Percentiles rank a stretch among this genome's conserved stretches.
Evolutionary conservation across 2,113 vertebrate genomes (phyloP).

Genomic region (Cephalopterus ornatus): DNA sequence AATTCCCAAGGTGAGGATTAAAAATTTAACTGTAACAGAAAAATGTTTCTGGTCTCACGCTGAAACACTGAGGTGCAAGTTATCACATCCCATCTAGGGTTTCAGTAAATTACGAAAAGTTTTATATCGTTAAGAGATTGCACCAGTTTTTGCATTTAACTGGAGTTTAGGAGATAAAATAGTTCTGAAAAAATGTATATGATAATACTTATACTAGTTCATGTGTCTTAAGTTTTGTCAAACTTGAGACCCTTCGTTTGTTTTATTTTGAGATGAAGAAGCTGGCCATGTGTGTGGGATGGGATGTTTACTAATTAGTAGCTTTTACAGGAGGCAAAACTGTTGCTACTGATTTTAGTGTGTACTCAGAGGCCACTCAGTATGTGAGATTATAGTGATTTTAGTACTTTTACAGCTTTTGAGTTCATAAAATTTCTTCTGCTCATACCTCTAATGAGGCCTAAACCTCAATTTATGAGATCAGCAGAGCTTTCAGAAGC

Average conservation of each 20-base stretch:
- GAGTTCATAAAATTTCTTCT: background rate
- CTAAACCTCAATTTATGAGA: background rate
- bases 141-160: background rate
- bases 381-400: background rate
- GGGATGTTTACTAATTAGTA: background rate
- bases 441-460: background rate
- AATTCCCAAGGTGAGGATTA: background rate
- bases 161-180: background rate
- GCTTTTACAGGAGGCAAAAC: background rate
- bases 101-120: background rate
- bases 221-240: background rate
- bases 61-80: background rate
- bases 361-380: background rate
- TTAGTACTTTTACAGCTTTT: background rate
- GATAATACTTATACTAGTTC: background rate
- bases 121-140: background rate
- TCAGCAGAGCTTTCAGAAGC: background rate
- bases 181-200: background rate
- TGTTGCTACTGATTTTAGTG: background rate
- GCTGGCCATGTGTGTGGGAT: background rate
- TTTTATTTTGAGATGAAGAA: background rate
- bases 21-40: background rate
- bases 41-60: background rate
- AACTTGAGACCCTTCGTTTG: background rate
- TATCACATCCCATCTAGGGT: background rate